Evolutionary conservation across 1,140 invertebrate species (phyloP), one percentile per base, ranked within the genome.

Genomic region (Pemphigus obesinymphae): DNA sequence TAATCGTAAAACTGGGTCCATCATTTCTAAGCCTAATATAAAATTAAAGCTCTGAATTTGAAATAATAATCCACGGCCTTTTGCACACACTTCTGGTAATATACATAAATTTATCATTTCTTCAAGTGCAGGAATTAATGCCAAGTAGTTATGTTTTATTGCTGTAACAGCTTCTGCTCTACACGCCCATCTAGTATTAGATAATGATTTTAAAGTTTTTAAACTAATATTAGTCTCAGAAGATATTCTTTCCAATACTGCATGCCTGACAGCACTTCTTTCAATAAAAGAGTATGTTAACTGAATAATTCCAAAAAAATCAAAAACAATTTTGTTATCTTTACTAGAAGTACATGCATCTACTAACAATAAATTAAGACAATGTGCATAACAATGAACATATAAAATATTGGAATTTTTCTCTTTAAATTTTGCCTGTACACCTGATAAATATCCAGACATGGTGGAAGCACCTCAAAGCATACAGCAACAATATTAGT

Each of bases 211-310:
- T 10, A 82, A 55, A 50, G 43, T 70, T 34, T 78, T 83, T 31
- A 83, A 53, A 70, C 63, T 78, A 11, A 53, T 55, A 75, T 40
- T n/a, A 68, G 78, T 80, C 20, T 23, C 20, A 82, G 82, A 73
- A 13, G 31, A 55, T 55, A 82, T 82, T 45, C 68, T 40, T 55
- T 84, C 82, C 83, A 82, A 84, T 20, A 73, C 58, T 34, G 76
- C 75, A 73, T 83, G 82, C 31, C 82, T 70, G 34, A 58, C 82
- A 61, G 82, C 82, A 82, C 82, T 84, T n/a, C 83, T 82, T 83
- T 83, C 82, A 45, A 83, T 81, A 55, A 80, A 83, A 40, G 17
- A 66, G 40, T 55, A 83, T n/a, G 82, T 40, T 50, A 83, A 58
- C 50, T 82, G 55, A 7, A 83, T 34, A 45, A 34, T 43, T 20